Evolutionary conservation across 92 coral and sea anemone genomes (phyloP), one percentile per base, ranked within the genome.

Genomic region (Palythoa grandis): DNA sequence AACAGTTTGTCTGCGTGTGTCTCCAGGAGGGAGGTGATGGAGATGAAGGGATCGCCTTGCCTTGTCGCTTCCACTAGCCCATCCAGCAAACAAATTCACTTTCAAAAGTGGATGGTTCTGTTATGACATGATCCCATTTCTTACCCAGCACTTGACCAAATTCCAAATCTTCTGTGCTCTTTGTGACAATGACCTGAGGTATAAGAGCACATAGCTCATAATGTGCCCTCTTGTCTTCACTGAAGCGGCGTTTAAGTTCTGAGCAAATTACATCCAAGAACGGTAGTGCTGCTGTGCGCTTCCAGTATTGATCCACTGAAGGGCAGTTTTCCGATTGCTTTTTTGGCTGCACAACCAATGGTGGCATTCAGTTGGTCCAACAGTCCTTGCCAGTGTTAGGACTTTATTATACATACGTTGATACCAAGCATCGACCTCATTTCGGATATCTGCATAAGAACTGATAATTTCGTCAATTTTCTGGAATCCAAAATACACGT

Each of bases 131-230:
- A 87, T 83, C 13, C 78, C 56, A 72, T 48, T 72, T 72, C 77
- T 39, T 72, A 48, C 24, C 25, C 54, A 72, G 52, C 77, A 72
- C 29, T 40, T 40, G 57, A 39, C 77, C 53, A 72, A 72, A 14
- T 72, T 72, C 77, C 29, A 43, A n/a, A n/a, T n/a, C 56, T 47
- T 19, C 54, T 72, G 77, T 39, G 77, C 54, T 72, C 77, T 79
- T 79, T 29, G 82, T 80, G 57, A 68, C 69, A 58, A 87, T 43
- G 50, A 80, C 77, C 83, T 56, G 22, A 17, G 83, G 90, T 56
- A 82, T 78, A 25, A 82, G 82, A 80, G 89, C 85, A 60, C 90
- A 87, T 60, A 87, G 90, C 70, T 87, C 90, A 70, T 70, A 87
- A 57, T 87, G 82, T 39, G 69, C 83, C 83, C n/a, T 38, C 87